A percentile compares a stretch with the other conserved stretches of the same genome.
These are phyloP conservation scores for Crenichthys baileyi DNA, from an alignment of 2,797 vertebrate species.

Conservation along the genomic window DNA sequence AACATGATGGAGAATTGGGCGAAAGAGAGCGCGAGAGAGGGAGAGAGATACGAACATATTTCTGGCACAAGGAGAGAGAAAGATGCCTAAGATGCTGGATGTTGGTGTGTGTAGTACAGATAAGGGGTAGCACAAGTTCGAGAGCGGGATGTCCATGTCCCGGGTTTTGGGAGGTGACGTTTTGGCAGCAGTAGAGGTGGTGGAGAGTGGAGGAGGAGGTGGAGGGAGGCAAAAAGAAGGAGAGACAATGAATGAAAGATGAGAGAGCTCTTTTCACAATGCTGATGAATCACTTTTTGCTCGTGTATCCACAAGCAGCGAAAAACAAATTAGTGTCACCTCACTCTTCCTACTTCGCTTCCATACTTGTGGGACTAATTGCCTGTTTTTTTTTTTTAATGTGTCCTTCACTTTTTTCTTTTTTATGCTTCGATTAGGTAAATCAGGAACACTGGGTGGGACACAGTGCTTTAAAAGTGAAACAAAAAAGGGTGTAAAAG, in stretches of 20 bases:
- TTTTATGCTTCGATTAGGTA: slow-evolving; percentile 78
- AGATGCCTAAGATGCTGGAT: slow-evolving; percentile 91
- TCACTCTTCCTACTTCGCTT: slow-evolving; percentile 27
- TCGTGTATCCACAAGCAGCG: slow-evolving; percentile 86
- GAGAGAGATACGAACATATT: slow-evolving; percentile 83
- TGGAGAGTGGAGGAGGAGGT: slow-evolving; percentile 59
- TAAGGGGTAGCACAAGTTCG: slow-evolving; percentile 92
- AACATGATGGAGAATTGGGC: slow-evolving; percentile 64
- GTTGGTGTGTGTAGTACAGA: slow-evolving; percentile 91
- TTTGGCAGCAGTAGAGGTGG: slow-evolving; percentile 90
- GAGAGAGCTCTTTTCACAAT: slow-evolving; percentile 84
- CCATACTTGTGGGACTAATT: slow-evolving; percentile 25
- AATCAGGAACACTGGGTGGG: slow-evolving; percentile 29
- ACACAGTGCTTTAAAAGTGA: slow-evolving; percentile 52
- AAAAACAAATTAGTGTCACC: slow-evolving; percentile 72
- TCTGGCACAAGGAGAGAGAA: slow-evolving; percentile 81
- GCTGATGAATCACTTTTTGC: slow-evolving; percentile 88
- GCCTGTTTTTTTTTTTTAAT: slow-evolving; percentile 33
- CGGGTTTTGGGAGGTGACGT: slow-evolving; percentile 86
- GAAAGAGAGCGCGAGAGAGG: slow-evolving; percentile 40
- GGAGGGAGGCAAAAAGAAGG: slow-evolving; percentile 12
- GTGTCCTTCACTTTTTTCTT: slow-evolving; percentile 63
- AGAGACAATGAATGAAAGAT: slow-evolving; percentile 67
- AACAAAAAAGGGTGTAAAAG: slow-evolving; percentile 37
- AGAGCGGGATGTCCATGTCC: slow-evolving; percentile 90